Percentiles rank a stretch among this genome's conserved stretches.
Evolutionary conservation across 64 coral and sea anemone genomes (phyloP).

Genomic region (Pachyseris speciosa): DNA sequence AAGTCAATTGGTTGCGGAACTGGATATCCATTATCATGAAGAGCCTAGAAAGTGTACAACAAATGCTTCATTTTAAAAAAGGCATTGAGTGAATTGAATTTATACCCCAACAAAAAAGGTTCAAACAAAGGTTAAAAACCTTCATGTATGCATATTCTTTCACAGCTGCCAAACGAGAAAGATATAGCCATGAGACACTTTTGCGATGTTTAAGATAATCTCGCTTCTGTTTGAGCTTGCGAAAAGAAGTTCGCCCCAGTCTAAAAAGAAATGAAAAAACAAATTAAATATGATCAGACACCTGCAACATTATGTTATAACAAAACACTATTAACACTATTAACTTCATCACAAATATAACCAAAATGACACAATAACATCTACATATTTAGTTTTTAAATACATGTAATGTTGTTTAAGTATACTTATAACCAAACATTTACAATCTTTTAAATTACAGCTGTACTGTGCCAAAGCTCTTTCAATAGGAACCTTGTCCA

Average conservation of each 20-base stretch:
- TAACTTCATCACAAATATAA: too few species aligned
- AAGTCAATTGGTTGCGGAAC: constrained; percentile 92
- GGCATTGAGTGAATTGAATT: too few species aligned
- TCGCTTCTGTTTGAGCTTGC: constrained; percentile 95
- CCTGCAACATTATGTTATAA: neutral
- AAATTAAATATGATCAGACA: neutral
- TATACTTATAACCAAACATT: too few species aligned
- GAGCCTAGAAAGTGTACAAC: constrained; percentile 41
- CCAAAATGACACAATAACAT: too few species aligned
- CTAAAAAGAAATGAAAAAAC: constrained; percentile 16
- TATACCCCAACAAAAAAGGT: neutral
- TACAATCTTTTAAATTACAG: too few species aligned
- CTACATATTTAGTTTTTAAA: too few species aligned
- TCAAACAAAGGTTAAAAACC: constrained; percentile 28
- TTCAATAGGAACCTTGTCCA: too few species aligned
- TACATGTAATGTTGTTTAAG: too few species aligned
- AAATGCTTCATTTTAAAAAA: neutral
- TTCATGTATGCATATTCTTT: constrained; percentile 98
- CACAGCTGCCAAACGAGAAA: constrained; percentile 92
- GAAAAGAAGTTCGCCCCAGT: constrained; percentile 94
- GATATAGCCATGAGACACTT: constrained; percentile 92
- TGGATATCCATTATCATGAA: constrained; percentile 92
- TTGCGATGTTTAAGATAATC: constrained; percentile 98
- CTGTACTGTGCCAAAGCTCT: too few species aligned
- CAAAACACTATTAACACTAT: too few species aligned